Base-by-base conservation (phyloP, 2,797 vertebrate species). In the Pangasius sanitwongsei region DNA sequence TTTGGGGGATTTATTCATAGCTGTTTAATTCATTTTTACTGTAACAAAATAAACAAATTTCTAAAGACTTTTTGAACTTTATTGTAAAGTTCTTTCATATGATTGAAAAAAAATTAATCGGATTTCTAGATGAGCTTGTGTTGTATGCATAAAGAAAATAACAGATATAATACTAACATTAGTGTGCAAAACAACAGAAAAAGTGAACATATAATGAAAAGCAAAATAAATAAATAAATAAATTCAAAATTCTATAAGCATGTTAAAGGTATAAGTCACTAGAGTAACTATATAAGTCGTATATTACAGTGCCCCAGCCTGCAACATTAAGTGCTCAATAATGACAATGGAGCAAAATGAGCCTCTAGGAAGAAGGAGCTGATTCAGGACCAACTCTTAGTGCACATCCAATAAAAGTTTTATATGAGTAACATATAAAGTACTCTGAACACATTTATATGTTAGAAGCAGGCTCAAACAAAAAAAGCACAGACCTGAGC, bases 401-500 rank as follows among this genome's bases (percentile, higher is more conserved):
- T 3, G 28, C 75, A 31, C 15, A 8, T 31, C 48, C 75, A 61
- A 50, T 67, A 84, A 48, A 48, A 8, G 59, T n/a, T 83, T 65
- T 65, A 65, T 65, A 44, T 48, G 28, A 20, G n/a, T 53, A 34
- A 4, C 63, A 34, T 13, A 41, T 9, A 50, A n/a, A n/a, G n/a
- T n/a, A n/a, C n/a, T n/a, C n/a, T n/a, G n/a, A n/a, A n/a, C n/a
- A n/a, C n/a, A n/a, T n/a, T n/a, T 53, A 20, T 12, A 69, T 44
- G 69, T 18, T 37, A 15, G 25, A 57, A 72, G 28, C 44, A 88
- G 41, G 11, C 31, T 70, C 4, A 83, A 87, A 85, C 67, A n/a
- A 37, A 31, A 90, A 90, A 80, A 86, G n/a, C 59, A 57, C 6
- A 88, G 78, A 85, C 2, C 18, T 57, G 53, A 81, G 67, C 50